Base-by-base conservation (phyloP, 2,888 invertebrate genomes). In the Oscheius myriophilus region DNA sequence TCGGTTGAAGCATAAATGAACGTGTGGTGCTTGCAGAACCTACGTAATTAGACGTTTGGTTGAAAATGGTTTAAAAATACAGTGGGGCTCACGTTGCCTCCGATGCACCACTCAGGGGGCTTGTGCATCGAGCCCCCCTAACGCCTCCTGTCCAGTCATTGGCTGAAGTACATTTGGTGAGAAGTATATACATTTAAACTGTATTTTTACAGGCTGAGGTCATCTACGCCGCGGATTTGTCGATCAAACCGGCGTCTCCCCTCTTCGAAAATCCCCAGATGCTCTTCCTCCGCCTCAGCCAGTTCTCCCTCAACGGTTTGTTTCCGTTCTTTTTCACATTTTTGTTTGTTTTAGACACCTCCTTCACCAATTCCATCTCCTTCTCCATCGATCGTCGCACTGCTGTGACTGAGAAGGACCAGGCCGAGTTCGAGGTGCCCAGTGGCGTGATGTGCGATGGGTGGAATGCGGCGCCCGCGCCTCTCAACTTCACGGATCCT, bases 401-500 rank as follows among this genome's bases (percentile, higher is more conserved):
- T 6, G 46, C 12, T 11, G n/a, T 46, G 25, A 41, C 16, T n/a
- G 25, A 61, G 12, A 33, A 49, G 3, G 33, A 49, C 21, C 21
- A 18, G 18, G 2, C 49, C 1, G 18, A 18, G 11, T 49, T 49
- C 18, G 49, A 49, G 16, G 42, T 65, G 16, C 64, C 64, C 14
- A 53, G 26, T 1, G 64, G 64, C 4, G 55, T 53, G 18, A 41
- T 65, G 1, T 65, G 64, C 18, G 55, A 65, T 14, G 64, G 64
- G 1, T 11, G 64, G 26, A 43, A 42, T 18, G 6, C 64, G 6
- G 33, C 45, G 2, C 45, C 53, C 11, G 4, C 21, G 16, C 16
- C 43, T 14, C 23, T 39, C 25, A 43, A 41, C 9, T 53, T 45
- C 39, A 16, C 54, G 7, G 64, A 65, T 18, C 64, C 54, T 14